Evolutionary conservation across 1,140 invertebrate genomes (phyloP).

Genomic region (Apis florea): DNA sequence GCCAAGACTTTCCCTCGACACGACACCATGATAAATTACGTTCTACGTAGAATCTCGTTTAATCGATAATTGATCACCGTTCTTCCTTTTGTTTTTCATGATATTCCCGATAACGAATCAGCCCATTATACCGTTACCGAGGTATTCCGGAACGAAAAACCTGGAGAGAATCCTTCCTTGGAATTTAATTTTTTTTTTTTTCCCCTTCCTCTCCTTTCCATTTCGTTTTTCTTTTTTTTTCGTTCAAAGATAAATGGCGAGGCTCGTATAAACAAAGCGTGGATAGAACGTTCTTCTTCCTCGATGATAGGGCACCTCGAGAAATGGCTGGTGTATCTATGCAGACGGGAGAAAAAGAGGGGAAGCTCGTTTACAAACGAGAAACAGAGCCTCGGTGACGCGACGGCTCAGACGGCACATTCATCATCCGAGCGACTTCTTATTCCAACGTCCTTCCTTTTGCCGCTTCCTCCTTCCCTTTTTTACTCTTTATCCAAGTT

Average conservation of each 20-base stretch:
- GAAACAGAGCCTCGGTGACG: constrained; percentile 69
- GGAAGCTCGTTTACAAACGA: constrained; percentile 73
- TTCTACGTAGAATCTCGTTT: constrained; percentile 6
- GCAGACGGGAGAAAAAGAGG: constrained; percentile 9
- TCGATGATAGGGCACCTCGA: too few relatives aligned
- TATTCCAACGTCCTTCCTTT: constrained; percentile 45
- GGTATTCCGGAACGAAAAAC: background rate
- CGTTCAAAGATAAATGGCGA: too few relatives aligned
- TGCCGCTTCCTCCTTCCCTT: constrained; percentile 20
- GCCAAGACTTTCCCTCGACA: constrained; percentile 8
- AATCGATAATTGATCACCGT: constrained; percentile 38
- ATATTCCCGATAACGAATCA: background rate
- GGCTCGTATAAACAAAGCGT: too few relatives aligned
- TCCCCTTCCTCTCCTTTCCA: too few relatives aligned
- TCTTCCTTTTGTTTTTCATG: constrained; percentile 30
- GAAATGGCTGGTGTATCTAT: constrained; percentile 5
- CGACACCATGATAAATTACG: constrained; percentile 18
- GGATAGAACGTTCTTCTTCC: too few relatives aligned
- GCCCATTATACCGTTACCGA: too few relatives aligned
- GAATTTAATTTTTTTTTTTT: background rate
- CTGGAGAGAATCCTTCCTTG: too few relatives aligned
- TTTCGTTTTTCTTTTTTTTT: too few relatives aligned
- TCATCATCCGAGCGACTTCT: constrained; percentile 70
- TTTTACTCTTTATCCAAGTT: constrained; percentile 17
- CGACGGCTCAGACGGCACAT: constrained; percentile 64